phyloP scores from a whole-genome alignment of 1,140 invertebrate species.

The Zaprionus nigranus region DNA sequence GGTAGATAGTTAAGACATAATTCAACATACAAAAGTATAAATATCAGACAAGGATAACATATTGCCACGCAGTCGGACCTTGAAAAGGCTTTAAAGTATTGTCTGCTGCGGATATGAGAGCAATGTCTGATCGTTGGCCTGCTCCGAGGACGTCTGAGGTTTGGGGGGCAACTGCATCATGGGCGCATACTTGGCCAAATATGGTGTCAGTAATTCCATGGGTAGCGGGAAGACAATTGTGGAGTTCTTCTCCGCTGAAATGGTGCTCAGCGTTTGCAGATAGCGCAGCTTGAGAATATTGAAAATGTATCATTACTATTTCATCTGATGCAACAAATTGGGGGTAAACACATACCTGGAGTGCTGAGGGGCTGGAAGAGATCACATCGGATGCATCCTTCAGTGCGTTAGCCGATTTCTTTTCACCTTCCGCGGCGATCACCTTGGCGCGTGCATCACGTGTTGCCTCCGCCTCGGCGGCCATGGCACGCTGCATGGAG shows the following conservation, averaged over 20 bases:
- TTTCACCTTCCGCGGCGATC: constrained; percentile 92
- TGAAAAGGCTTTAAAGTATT: not conserved
- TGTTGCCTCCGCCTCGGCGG: constrained; percentile 93
- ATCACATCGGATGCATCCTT: constrained; percentile 97
- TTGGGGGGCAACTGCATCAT: constrained; percentile 45
- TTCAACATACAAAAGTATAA: not conserved
- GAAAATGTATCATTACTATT: not conserved
- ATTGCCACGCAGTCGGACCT: not conserved
- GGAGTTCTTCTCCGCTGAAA: constrained; percentile 96
- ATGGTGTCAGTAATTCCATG: constrained; percentile 88
- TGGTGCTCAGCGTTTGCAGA: constrained; percentile 91
- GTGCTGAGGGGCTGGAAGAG: constrained; percentile 91
- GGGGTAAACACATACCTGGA: constrained; percentile 83
- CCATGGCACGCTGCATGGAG: constrained; percentile 94
- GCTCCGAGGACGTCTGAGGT: constrained; percentile 9
- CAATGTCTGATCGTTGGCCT: constrained; percentile 1
- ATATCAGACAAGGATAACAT: not conserved
- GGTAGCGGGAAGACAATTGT: constrained; percentile 96
- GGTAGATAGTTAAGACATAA: not conserved
- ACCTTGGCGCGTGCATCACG: constrained; percentile 90
- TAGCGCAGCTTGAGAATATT: constrained; percentile 45
- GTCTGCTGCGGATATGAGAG: constrained; percentile 4
- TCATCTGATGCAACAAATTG: not conserved
- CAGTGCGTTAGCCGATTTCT: constrained; percentile 93
- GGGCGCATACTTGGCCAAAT: constrained; percentile 68